Evolutionary conservation across 2,113 vertebrate species (phyloP), one percentile per base, ranked within the genome.

Genomic region (Balaenoptera acutorostrata): DNA sequence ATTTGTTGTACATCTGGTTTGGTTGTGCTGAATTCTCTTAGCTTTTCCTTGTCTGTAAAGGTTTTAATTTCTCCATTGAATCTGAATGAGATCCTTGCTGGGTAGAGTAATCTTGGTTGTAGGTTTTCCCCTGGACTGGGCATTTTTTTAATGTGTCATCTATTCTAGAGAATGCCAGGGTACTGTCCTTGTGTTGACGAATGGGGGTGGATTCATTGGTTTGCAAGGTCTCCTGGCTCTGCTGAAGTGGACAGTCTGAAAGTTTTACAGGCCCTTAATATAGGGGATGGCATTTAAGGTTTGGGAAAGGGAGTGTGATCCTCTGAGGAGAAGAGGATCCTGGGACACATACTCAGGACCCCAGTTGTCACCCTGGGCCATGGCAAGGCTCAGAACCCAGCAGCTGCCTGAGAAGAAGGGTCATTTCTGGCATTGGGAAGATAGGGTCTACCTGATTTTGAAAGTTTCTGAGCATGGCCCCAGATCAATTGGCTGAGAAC

Each of bases 171-270:
- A 49, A 14, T 17, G 57, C 31, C 12, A 23, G 36, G 12, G 20
- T 23, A 64, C 36, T 27, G 14, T 36, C 41, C 81, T 55, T 17
- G 1, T 6, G 20, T 12, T 86, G 52, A 75, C 4, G n/a, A 31
- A 3, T 8, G 0, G 2, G 10, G 10, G 4, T 39, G 3, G 23
- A 5, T 6, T 72, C 44, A 21, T 3, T 66, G 39, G 23, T 90
- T 36, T 39, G 13, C 31, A 55, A 74, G 33, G 25, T 59, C 59
- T 92, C 44, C 46, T 25, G 33, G 1, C n/a, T 21, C 57, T 13
- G 12, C 69, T 29, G 25, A 44, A 55, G 17, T 33, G 12, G 31
- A 39, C 15, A 33, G 52, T 25, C 46, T 39, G 8, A 68, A 72
- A 83, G 66, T 59, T 52, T 69, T 49, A 36, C 0, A 36, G n/a